Percentiles rank a stretch among this genome's conserved stretches.
phyloP scores from a whole-genome alignment of 2,113 vertebrate species.

The Nestor notabilis region DNA sequence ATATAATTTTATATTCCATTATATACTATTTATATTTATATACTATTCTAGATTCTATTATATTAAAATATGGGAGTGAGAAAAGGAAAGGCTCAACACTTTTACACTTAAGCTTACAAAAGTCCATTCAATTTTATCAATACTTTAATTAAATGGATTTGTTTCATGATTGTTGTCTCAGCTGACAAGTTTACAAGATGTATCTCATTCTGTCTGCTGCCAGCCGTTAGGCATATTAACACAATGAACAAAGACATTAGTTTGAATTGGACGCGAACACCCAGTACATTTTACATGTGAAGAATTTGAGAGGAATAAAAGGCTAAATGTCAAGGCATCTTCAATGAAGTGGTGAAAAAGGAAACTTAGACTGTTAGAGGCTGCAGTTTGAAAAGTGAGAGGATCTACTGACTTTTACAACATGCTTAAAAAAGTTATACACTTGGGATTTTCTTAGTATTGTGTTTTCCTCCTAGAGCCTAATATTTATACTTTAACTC shows the following conservation, averaged over 20 bases:
- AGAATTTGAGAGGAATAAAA: neutral
- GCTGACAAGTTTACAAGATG: neutral
- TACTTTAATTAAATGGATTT: neutral
- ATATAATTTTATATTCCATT: neutral
- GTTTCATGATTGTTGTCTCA: neutral
- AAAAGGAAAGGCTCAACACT: neutral
- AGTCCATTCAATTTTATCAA: neutral
- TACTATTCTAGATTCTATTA: neutral
- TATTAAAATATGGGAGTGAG: neutral
- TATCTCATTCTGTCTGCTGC: neutral
- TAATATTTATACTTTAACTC: neutral
- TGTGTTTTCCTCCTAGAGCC: neutral
- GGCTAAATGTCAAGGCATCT: neutral
- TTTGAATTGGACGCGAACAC: neutral
- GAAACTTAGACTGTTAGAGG: neutral
- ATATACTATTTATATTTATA: neutral
- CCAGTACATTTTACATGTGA: neutral
- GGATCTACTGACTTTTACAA: neutral
- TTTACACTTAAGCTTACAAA: neutral
- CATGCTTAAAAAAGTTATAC: neutral
- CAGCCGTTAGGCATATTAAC: neutral
- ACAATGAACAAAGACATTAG: neutral
- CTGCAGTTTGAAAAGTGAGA: neutral
- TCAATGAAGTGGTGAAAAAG: neutral
- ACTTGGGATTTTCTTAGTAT: neutral